Conservation (phyloP, 2,797 vertebrate species). For the Myotis pilosus region DNA sequence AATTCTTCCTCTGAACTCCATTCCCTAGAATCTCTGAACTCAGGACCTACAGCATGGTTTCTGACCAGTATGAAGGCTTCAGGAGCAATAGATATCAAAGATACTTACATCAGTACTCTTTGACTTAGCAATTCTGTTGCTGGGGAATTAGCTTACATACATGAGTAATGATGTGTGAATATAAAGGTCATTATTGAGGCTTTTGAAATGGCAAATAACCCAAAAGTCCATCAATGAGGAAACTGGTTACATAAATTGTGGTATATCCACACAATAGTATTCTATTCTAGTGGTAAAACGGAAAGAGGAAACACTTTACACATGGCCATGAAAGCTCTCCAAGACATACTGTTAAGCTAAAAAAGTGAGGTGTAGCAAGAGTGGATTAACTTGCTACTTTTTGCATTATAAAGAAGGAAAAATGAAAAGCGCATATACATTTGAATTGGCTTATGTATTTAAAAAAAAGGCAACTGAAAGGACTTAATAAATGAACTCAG, state of each 20-base stretch:
- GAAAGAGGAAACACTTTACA: neutral
- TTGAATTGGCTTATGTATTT: neutral
- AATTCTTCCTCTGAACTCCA: neutral
- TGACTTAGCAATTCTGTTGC: neutral
- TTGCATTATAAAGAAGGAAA: neutral
- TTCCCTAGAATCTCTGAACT: neutral
- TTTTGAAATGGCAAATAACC: conserved; percentile 6
- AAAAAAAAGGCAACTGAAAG: neutral
- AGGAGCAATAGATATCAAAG: neutral
- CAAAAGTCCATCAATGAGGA: neutral
- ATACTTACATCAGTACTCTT: neutral
- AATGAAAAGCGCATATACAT: neutral
- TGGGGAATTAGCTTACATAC: neutral
- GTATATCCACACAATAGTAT: neutral
- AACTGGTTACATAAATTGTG: neutral
- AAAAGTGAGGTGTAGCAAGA: neutral
- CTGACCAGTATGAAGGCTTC: neutral
- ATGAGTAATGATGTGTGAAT: neutral
- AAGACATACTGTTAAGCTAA: neutral
- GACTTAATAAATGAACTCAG: neutral
- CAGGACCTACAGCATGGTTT: neutral
- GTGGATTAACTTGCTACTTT: neutral
- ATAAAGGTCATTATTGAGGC: neutral
- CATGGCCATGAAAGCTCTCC: neutral
- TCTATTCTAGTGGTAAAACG: neutral